Base-by-base conservation (phyloP, 1,140 invertebrate species). In the Ptiloglossa arizonensis region DNA sequence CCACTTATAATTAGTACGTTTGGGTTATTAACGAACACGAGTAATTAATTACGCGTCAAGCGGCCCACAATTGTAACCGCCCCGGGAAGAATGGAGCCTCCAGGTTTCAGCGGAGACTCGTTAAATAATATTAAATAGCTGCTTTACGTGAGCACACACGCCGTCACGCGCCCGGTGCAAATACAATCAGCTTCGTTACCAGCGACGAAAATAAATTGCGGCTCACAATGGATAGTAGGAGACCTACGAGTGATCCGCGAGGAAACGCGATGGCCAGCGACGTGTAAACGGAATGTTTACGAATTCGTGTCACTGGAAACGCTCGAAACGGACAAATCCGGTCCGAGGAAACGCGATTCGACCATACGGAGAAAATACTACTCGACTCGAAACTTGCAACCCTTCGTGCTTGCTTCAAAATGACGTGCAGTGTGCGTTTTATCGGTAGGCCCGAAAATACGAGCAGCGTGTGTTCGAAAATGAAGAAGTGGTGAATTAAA, bases 31-130 rank as follows among this genome's bases (percentile, higher is more conserved):
- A 79, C 77, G 77, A 79, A 79, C 60, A 67, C 71, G 77, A 74
- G 71, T 79, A 79, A 79, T 77, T 77, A 77, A 77, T 79, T 79
- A 74, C 77, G 62, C 71, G 77, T 74, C 70, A 79, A 79, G 71
- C 62, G 62, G 77, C 41, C 11, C 19, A 44, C 71, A 8, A 77
- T 77, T 74, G 77, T 73, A 35, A 19, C 62, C 17, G 44, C 32
- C 44, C 5, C 19, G 17, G n/a, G 44, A 79, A 79, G 67, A 77
- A 79, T 67, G 32, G 44, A 32, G 48, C 67, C 68, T 54, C 48
- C 70, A 66, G 62, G 70, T 66, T 79, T 44, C 54, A 74, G 9
- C 75, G 57, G 71, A 66, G 77, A 66, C 62, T 74, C 77, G 77
- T 75, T 74, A 79, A 79, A 79, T 79, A 79, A 67, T 67, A 74